Conservation (phyloP, 2,797 vertebrate species). For the Buceros bicornis region DNA sequence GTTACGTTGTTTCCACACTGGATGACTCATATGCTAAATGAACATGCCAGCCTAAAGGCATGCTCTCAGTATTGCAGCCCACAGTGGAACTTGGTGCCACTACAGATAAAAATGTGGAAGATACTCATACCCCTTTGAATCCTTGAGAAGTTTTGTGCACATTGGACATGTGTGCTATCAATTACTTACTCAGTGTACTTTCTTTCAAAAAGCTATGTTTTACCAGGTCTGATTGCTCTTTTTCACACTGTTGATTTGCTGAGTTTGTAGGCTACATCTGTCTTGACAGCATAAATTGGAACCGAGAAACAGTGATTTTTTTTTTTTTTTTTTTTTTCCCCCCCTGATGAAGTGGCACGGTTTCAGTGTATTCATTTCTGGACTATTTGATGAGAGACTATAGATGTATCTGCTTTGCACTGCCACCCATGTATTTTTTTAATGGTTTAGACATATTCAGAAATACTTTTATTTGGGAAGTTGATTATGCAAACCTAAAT, state of each 20-base stretch:
- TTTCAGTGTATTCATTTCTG: constrained; percentile 3
- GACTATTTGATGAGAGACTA: not conserved
- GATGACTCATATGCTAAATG: constrained; percentile 52
- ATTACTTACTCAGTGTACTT: not conserved
- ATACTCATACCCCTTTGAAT: not conserved
- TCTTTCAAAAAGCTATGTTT: not conserved
- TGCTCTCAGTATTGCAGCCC: constrained; percentile 6
- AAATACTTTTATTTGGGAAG: not conserved
- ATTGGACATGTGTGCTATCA: not conserved
- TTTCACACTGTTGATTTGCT: not conserved
- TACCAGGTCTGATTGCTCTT: not conserved
- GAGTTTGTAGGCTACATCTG: not conserved
- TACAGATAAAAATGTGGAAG: not conserved
- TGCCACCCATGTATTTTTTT: not conserved
- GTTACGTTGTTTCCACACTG: constrained; percentile 51
- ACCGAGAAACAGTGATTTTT: not conserved
- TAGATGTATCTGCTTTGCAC: not conserved
- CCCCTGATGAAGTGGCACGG: not conserved
- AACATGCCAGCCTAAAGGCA: constrained; percentile 41
- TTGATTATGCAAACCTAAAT: not conserved
- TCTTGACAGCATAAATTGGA: not conserved
- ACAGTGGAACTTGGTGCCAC: constrained; percentile 25
- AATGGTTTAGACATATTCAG: not conserved
- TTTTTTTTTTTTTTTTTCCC: not conserved
- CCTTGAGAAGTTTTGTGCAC: not conserved